Conservation (phyloP, 2,888 invertebrate genomes). For the Creontiades dilutus region DNA sequence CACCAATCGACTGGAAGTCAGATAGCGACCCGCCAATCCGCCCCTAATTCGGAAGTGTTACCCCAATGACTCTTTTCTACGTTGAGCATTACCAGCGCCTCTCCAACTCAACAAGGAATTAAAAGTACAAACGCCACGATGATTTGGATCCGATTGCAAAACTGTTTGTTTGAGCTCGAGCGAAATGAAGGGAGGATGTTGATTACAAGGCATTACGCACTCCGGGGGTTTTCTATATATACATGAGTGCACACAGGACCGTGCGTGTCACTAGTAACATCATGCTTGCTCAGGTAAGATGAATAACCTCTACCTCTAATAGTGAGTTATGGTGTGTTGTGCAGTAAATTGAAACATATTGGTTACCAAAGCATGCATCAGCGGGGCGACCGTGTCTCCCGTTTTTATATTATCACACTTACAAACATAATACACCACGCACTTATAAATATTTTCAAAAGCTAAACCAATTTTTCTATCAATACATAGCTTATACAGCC, state of each 20-base stretch:
- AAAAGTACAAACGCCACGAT: not conserved
- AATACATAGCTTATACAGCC: too few relatives aligned
- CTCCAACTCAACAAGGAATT: not conserved
- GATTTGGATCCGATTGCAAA: slow-evolving; percentile 45
- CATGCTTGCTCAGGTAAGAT: slow-evolving; percentile 65
- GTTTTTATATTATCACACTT: too few relatives aligned
- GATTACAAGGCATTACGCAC: slow-evolving; percentile 41
- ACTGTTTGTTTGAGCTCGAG: slow-evolving; percentile 7
- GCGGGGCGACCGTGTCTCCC: too few relatives aligned
- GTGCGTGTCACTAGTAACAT: slow-evolving; percentile 37
- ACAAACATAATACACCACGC: too few relatives aligned
- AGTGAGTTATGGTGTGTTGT: not conserved
- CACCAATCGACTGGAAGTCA: not conserved
- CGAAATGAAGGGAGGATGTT: slow-evolving; percentile 48
- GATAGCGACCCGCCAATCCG: not conserved
- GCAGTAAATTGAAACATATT: slow-evolving; percentile 9
- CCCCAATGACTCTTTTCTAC: not conserved
- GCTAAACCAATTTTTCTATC: too few relatives aligned
- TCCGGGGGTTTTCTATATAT: slow-evolving; percentile 40
- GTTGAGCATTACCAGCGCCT: not conserved
- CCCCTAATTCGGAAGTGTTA: not conserved
- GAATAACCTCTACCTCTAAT: slow-evolving; percentile 18
- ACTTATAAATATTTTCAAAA: too few relatives aligned
- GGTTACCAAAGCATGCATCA: too few relatives aligned
- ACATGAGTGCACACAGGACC: slow-evolving; percentile 58